Evolutionary conservation across 2,113 vertebrate species (phyloP).

Genomic region (Benitochromis conjunctus): DNA sequence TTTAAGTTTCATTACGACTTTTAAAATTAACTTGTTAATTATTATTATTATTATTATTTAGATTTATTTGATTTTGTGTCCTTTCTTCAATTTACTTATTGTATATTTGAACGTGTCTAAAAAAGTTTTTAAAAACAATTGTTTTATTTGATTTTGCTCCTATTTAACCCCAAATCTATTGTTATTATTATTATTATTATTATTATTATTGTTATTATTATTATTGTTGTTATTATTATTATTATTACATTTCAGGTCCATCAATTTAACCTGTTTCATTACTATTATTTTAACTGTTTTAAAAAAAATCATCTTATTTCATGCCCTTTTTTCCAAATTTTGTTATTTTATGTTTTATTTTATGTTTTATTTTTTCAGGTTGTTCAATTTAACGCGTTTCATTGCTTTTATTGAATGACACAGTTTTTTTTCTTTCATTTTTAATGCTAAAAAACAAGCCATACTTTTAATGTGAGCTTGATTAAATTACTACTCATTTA

Average conservation of each 20-base stretch:
- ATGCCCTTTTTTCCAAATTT: background rate
- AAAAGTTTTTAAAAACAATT: background rate
- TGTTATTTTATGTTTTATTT: too few relatives aligned
- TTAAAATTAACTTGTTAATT: background rate
- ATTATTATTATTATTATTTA: background rate
- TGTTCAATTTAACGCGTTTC: too few relatives aligned
- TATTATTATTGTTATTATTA: too few relatives aligned
- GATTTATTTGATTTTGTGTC: background rate
- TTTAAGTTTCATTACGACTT: background rate
- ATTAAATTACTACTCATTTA: background rate
- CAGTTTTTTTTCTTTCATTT: too few relatives aligned
- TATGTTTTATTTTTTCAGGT: too few relatives aligned
- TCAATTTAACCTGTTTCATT: background rate
- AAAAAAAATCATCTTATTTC: too few relatives aligned
- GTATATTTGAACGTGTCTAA: background rate
- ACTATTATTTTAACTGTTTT: background rate
- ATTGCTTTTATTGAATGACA: too few relatives aligned
- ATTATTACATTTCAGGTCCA: background rate
- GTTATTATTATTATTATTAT: background rate
- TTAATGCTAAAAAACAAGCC: background rate
- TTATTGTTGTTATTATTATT: background rate
- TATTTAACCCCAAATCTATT: background rate
- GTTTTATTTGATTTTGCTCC: background rate
- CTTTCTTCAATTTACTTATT: background rate
- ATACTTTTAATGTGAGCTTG: background rate